Conservation (phyloP, 2,888 invertebrate genomes). For the Hyposoter dolosus region DNA sequence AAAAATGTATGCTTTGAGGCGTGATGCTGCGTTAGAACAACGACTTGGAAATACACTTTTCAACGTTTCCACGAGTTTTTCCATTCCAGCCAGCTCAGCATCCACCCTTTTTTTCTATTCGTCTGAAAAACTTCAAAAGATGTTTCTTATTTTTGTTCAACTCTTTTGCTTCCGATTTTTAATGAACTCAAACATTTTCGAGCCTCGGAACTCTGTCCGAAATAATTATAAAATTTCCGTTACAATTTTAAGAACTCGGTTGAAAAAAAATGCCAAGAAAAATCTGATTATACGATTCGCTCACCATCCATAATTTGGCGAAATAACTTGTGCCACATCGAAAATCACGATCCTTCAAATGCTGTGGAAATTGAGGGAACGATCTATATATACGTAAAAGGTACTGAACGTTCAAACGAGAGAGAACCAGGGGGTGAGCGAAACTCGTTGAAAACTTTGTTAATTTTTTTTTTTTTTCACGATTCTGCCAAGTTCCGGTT, state of each 20-base stretch:
- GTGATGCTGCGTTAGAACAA: constrained; percentile 50
- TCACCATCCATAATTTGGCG: background rate
- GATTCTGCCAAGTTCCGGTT: constrained; percentile 52
- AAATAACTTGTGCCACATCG: background rate
- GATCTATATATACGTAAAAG: constrained; percentile 5
- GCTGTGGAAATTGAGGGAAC: background rate
- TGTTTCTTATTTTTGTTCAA: background rate
- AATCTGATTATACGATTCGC: background rate
- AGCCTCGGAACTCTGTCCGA: background rate
- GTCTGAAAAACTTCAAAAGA: background rate
- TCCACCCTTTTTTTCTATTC: background rate
- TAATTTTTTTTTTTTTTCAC: constrained; percentile 34
- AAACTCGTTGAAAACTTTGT: constrained; percentile 53
- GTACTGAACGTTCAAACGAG: constrained; percentile 36
- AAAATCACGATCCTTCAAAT: background rate
- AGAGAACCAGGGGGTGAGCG: constrained; percentile 12
- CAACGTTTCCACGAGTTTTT: background rate
- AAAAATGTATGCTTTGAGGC: constrained; percentile 48
- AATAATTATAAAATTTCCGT: background rate
- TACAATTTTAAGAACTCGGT: background rate
- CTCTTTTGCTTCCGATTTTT: background rate
- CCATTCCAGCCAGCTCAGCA: background rate
- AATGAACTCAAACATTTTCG: background rate
- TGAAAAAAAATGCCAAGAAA: background rate
- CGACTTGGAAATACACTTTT: constrained; percentile 28